phyloP scores from a whole-genome alignment of 2,888 invertebrate species.

The Cepaea hortensis region DNA sequence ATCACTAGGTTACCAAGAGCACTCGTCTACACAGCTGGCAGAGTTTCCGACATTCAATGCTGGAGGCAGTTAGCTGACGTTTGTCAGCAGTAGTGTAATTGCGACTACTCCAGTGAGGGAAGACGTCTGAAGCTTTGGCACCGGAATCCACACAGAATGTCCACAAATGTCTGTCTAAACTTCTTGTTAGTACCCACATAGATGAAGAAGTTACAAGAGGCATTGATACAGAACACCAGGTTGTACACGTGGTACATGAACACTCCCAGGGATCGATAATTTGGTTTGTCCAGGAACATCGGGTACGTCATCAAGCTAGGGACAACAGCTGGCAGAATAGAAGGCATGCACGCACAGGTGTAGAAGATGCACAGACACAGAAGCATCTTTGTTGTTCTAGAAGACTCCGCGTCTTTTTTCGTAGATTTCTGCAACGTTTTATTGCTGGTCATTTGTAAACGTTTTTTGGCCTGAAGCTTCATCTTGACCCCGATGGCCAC shows the following conservation, averaged over 20 bases:
- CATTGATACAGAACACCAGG: slow-evolving; percentile 17
- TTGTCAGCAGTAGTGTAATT: too few relatives aligned
- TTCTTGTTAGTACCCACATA: slow-evolving; percentile 31
- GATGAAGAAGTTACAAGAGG: slow-evolving; percentile 25
- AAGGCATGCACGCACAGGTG: not conserved
- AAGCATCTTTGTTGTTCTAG: slow-evolving; percentile 13
- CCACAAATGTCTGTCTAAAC: not conserved
- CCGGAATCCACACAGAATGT: not conserved
- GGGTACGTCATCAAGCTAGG: not conserved
- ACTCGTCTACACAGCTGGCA: too few relatives aligned
- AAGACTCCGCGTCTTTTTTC: not conserved
- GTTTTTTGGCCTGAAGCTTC: slow-evolving; percentile 6
- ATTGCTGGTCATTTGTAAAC: not conserved
- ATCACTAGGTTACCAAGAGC: too few relatives aligned
- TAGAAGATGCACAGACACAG: slow-evolving; percentile 11
- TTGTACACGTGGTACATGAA: slow-evolving; percentile 26
- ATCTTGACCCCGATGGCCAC: slow-evolving; percentile 30
- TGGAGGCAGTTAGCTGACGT: too few relatives aligned
- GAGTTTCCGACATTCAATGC: too few relatives aligned
- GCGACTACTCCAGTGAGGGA: too few relatives aligned
- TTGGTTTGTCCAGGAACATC: not conserved
- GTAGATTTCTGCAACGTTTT: not conserved
- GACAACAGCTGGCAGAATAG: not conserved
- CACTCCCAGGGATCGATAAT: not conserved
- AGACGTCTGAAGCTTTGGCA: too few relatives aligned